A percentile compares a stretch with the other conserved stretches of the same genome.
These are phyloP conservation scores for Macquaria australasica DNA, from an alignment of 2,113 vertebrate species.

Conservation along the genomic window DNA sequence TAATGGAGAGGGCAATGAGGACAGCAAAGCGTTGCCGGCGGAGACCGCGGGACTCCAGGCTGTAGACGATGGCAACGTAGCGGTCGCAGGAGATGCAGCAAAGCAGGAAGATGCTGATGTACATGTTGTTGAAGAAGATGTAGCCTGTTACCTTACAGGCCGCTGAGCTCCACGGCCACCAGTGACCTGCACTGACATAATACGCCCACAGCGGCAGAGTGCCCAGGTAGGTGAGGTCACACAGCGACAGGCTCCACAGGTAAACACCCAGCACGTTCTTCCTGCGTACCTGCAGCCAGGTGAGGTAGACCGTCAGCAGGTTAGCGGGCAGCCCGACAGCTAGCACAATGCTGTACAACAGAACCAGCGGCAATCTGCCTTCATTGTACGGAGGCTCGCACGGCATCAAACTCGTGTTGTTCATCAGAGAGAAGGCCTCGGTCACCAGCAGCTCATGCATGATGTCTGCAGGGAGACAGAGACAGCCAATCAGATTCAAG, in stretches of 20 bases:
- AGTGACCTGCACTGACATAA: conserved; percentile 81
- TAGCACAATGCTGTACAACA: conserved; percentile 85
- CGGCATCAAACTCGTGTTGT: fast-evolving
- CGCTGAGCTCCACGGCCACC: conserved; percentile 70
- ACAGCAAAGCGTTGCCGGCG: conserved; percentile 77
- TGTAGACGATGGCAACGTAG: conserved; percentile 85
- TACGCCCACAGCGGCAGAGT: conserved; percentile 90
- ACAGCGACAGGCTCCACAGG: conserved; percentile 88
- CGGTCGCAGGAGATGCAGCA: conserved; percentile 92
- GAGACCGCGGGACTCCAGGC: conserved; percentile 84
- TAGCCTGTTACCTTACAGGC: conserved; percentile 85
- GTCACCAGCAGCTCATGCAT: conserved; percentile 8
- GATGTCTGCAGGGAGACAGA: neutral
- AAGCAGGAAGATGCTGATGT: conserved; percentile 91
- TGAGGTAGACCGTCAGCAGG: conserved; percentile 84
- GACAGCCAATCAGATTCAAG: neutral
- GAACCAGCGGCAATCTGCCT: conserved; percentile 74
- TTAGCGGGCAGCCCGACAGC: conserved; percentile 88
- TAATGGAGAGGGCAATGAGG: conserved; percentile 54
- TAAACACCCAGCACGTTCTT: conserved; percentile 88
- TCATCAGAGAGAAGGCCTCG: fast-evolving
- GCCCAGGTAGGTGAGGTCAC: conserved; percentile 89
- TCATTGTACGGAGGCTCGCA: conserved; percentile 70
- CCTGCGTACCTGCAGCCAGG: conserved; percentile 80
- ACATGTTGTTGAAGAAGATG: conserved; percentile 94